Evolutionary conservation across 2,888 invertebrate species (phyloP), one percentile per base, ranked within the genome.

Genomic region (Prosapia bicincta): DNA sequence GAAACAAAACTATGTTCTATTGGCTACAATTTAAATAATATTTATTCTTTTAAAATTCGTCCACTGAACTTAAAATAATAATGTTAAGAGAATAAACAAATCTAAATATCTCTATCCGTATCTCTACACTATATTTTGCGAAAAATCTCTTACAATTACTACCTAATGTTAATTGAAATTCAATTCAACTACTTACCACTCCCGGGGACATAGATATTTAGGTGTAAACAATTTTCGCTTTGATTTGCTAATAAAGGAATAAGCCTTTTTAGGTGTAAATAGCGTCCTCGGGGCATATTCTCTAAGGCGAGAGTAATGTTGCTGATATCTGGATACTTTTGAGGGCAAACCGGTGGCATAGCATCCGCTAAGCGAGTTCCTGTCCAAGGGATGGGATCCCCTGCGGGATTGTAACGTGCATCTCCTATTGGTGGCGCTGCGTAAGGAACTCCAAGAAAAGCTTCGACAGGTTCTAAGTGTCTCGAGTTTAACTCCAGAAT

Each of bases 181-280:
- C n/a, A 30, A 30, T 30, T 6, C 9, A 30, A 30, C 6, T 5
- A 86, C 91, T 90, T 84, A 95, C 95, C 94, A 87, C 92, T 93
- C 86, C 91, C 92, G 80, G 96, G 96, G 75, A 95, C 93, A 86
- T 93, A 97, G 80, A 97, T 91, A 85, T 97, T 97, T 85, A 97
- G 90, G 83, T 91, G 92, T 79, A 97, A 90, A 84, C 97, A 97
- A 86, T 97, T 95, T 86, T 97, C 96, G 86, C 92, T 93, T 85
- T 96, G 95, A 83, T 94, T 92, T 80, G 87, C 88, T 79, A 96
- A 87, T 80, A 90, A 87, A n/a, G 92, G 92, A 70, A 90, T 84
- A 76, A 95, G 86, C 81, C 91, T 89, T 82, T 89, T 88, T 79
- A 96, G 86, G 85, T 93, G 92, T 82, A 91, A 90, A 86, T 92